Evolutionary conservation across 1,140 invertebrate species (phyloP), one percentile per base, ranked within the genome.

Genomic region (Drosophila micromelanica): DNA sequence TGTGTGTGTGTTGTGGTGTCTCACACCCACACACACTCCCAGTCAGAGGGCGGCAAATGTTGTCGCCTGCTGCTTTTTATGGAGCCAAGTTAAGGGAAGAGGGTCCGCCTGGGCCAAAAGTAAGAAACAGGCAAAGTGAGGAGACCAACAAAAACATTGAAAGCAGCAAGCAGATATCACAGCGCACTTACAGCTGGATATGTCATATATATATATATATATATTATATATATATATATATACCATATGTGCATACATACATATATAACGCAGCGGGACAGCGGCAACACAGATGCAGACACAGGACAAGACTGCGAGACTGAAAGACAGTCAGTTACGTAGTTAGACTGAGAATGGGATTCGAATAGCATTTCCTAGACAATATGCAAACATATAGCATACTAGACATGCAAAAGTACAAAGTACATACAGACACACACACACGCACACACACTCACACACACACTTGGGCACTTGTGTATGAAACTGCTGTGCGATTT

Each of bases 331-430:
- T 60, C 75, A 65, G 57, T 57, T 52, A 35, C 7, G 32, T 35
- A 57, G 55, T 23, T 57, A 43, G 40, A 57, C 55, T 17, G n/a
- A 72, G 74, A 81, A 80, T 74, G 63, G 35, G 81, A 86, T 55
- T 81, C 71, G 71, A 76, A 86, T 78, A 80, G 82, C 75, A 86
- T 86, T 85, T 80, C 81, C 65, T 63, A 85, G 81, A 86, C 81
- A 85, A 85, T 80, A 86, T 87, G 82, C 78, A 87, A 81, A 87
- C 81, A 86, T 85, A 85, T 80, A 74, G 73, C 73, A 73, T 78
- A 74, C 80, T 77, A 85, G 69, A 81, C 78, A 80, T 64, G 63
- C 64, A 7, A 56, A 42, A 38, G 30, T 12, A 70, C 32, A 64
- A 35, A 20, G 13, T 15, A 65, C 27, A 64, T 15, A 49, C 35